These are phyloP conservation scores for Aplocera efformata DNA, from an alignment of 2,888 invertebrate genomes.

Conservation along the genomic window DNA sequence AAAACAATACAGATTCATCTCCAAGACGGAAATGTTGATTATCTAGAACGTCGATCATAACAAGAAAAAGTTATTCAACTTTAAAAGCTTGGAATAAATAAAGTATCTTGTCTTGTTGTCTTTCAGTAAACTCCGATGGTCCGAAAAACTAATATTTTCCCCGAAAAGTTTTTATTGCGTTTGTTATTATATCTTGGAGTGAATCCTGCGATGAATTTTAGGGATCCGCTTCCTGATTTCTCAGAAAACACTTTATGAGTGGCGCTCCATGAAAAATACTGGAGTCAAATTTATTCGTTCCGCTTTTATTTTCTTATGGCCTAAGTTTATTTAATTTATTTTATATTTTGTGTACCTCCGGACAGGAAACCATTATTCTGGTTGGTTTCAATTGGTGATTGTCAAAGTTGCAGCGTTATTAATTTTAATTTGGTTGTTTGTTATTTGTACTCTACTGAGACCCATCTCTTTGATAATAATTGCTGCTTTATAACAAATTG, in stretches of 20 bases:
- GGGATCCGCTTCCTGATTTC: conserved; percentile 40
- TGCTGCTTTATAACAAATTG: too few species aligned
- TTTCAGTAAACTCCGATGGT: conserved; percentile 45
- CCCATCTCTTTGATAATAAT: background rate
- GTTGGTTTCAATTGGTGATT: background rate
- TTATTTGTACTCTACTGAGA: conserved; percentile 3
- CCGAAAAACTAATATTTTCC: conserved; percentile 50
- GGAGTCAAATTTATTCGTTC: conserved; percentile 32
- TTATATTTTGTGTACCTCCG: background rate
- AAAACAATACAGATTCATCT: background rate
- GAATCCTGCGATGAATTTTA: conserved; percentile 42
- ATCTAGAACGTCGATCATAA: conserved; percentile 31
- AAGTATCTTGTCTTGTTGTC: conserved; percentile 44
- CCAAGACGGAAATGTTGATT: background rate
- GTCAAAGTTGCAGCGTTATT: conserved; percentile 6
- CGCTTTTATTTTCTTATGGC: conserved; percentile 29
- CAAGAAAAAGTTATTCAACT: conserved; percentile 39
- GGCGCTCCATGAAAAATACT: conserved; percentile 29
- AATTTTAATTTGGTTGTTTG: conserved; percentile 9
- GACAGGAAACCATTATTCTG: too few species aligned
- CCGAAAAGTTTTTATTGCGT: conserved; percentile 52
- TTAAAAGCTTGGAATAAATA: conserved; percentile 40
- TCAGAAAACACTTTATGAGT: conserved; percentile 40
- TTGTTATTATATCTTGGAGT: conserved; percentile 51
- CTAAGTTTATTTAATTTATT: conserved; percentile 33